Base-by-base conservation (phyloP, 1,140 invertebrate genomes). In the Philaenus spumarius region DNA sequence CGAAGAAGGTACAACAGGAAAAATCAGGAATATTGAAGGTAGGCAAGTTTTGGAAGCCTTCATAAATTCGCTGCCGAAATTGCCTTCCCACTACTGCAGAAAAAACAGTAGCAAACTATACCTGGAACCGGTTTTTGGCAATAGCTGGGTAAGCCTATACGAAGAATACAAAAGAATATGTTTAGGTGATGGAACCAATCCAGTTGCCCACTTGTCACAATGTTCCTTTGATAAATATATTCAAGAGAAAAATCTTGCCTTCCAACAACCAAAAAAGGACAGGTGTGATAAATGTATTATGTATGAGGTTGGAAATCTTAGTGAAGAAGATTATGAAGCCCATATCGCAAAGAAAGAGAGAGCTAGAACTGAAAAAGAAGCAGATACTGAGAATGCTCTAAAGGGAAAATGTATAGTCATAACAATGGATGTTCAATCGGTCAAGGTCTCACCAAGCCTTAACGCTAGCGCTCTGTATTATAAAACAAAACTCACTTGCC, bases 391-490 rank as follows among this genome's bases (percentile, higher is more conserved):
- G 55, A 51, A 45, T 46, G 62, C 60, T 42, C 20, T 46, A 40
- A 40, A 60, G 35, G 60, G 59, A 42, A 50, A 66, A 45, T 43
- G 55, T 43, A 46, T 61, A 58, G 58, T 66, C 39, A 48, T 72
- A n/a, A 69, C 66, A 15, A 65, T 66, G 52, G 73, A 75, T 67
- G 43, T 74, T n/a, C 66, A 73, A 68, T 67, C 71, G 45, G 71
- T 75, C 15, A 70, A 72, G 62, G 52, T 73, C 26, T 62, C 53
- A 42, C 73, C 73, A 51, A 56, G 53, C 54, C 24, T 75, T 24
- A 67, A 70, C 63, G 66, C 68, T 42, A 50, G 72, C 63, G 67
- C 67, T 39, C 37, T 73, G 23, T 77, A 76, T 63, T 76, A 71
- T 62, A 75, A 74, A 66, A 72, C 65, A 11, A 77, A 76, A 62